Conservation (phyloP, 2,797 vertebrate genomes). For the Pygocentrus nattereri region DNA sequence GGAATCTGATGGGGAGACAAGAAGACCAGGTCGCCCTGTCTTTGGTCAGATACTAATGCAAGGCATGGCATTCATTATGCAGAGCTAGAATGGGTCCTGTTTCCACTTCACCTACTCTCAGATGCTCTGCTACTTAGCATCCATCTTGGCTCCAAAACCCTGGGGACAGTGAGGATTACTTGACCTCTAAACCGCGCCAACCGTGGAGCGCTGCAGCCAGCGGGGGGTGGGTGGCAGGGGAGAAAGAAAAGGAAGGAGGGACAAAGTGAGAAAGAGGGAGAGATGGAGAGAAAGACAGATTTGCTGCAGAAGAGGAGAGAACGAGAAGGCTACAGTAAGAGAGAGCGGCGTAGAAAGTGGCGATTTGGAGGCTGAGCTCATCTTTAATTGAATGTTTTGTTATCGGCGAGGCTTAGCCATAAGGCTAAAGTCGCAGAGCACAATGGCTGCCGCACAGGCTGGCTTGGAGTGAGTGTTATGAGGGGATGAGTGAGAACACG, state of each 20-base stretch:
- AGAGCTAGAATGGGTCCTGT: slow-evolving; percentile 68
- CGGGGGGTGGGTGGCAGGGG: slow-evolving; percentile 42
- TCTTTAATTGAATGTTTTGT: slow-evolving; percentile 82
- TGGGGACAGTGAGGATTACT: slow-evolving; percentile 71
- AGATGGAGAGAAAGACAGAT: slow-evolving; percentile 18
- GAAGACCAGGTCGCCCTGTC: background rate
- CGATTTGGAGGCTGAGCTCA: slow-evolving; percentile 77
- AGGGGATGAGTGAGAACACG: slow-evolving; percentile 45
- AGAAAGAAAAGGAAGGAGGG: slow-evolving; percentile 22
- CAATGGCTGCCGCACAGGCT: slow-evolving; percentile 71
- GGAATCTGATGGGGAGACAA: background rate
- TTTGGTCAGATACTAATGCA: background rate
- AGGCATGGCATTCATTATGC: slow-evolving; percentile 50
- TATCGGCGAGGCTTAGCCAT: slow-evolving; percentile 78
- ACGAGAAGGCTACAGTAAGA: slow-evolving; percentile 53
- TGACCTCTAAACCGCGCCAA: slow-evolving; percentile 79
- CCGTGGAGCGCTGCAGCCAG: slow-evolving; percentile 63
- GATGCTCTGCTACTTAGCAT: slow-evolving; percentile 65
- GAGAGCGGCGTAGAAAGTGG: slow-evolving; percentile 58
- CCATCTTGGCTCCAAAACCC: slow-evolving; percentile 70
- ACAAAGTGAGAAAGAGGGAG: slow-evolving; percentile 19
- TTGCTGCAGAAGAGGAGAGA: slow-evolving; percentile 27
- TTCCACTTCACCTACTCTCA: slow-evolving; percentile 76
- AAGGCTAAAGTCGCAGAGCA: slow-evolving; percentile 79
- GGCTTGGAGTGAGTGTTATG: slow-evolving; percentile 29